Evolutionary conservation across 2,113 vertebrate genomes (phyloP), one percentile per base, ranked within the genome.

Genomic region (Chaetops frenatus): DNA sequence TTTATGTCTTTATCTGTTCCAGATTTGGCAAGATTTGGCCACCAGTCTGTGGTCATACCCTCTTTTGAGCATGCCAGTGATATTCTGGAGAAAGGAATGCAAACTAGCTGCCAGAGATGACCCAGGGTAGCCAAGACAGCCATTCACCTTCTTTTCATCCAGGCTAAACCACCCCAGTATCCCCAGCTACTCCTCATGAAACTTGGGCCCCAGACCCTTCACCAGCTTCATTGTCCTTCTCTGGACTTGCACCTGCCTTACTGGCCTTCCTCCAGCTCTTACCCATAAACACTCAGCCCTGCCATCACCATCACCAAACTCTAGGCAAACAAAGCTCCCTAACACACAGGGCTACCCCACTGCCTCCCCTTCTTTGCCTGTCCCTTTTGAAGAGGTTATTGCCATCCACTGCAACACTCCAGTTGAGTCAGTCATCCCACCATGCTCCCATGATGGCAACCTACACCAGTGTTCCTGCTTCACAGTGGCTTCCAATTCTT

Each of bases 331-430:
- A 29, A 38, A 89, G 5, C 20, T 53, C 38, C 24, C 28, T 2
- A 31, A 61, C 11, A 47, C 0, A 7, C 0, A 0, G 16, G 25
- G 24, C 21, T 70, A 40, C 8, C 10, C 20, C 57, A 6, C 57
- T 24, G 42, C 42, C 45, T 67, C 16, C 29, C 40, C 17, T 40
- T 40, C 54, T 33, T 47, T 31, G 29, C 14, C n/a, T 54, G 21
- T 40, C 40, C n/a, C 47, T 40, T 47, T 27, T 19, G 48, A 27
- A 62, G 54, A 31, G 29, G 19, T 61, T 31, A 12, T 4, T 42
- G 35, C 40, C 40, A 61, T 8, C n/a, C 54, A 47, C 13, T n/a
- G 47, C 54, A 76, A 40, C 47, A n/a, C 25, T 23, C 62, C 35
- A 42, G 18, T 3, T 77, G 35, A 33, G 48, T 10, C 36, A 50